phyloP scores from a whole-genome alignment of 2,113 vertebrate genomes.

The Orcinus orca region DNA sequence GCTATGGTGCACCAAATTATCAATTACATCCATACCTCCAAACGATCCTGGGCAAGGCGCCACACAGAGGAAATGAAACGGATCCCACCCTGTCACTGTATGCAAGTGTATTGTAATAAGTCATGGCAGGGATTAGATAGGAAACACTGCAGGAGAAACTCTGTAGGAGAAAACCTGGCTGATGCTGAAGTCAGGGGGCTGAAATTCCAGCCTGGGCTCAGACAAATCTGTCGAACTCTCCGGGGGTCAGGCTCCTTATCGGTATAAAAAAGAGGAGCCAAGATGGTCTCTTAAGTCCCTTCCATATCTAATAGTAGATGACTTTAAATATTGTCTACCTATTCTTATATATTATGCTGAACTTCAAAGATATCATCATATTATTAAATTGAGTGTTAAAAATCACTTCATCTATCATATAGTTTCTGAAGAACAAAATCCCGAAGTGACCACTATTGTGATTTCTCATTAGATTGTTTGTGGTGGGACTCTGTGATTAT shows the following conservation, averaged over 20 bases:
- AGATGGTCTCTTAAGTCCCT: not conserved
- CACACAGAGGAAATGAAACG: not conserved
- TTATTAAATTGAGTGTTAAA: not conserved
- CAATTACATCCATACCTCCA: not conserved
- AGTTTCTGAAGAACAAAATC: conserved; percentile 14
- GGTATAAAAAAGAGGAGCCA: not conserved
- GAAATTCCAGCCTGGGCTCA: not conserved
- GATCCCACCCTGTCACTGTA: not conserved
- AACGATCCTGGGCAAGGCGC: not conserved
- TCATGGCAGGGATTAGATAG: not conserved
- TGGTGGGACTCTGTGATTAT: not conserved
- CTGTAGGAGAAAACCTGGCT: not conserved
- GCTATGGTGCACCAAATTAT: not conserved
- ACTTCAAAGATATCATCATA: not conserved
- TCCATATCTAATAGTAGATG: not conserved
- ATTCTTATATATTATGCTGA: not conserved
- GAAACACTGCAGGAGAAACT: not conserved
- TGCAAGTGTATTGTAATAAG: not conserved
- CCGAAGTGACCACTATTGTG: not conserved
- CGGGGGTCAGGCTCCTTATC: not conserved
- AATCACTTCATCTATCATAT: not conserved
- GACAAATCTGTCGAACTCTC: not conserved
- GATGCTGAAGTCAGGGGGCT: not conserved
- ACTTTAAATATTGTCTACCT: not conserved
- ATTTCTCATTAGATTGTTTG: not conserved